Base-by-base conservation (phyloP, 2,888 invertebrate species). In the Linnaemya vulpina region DNA sequence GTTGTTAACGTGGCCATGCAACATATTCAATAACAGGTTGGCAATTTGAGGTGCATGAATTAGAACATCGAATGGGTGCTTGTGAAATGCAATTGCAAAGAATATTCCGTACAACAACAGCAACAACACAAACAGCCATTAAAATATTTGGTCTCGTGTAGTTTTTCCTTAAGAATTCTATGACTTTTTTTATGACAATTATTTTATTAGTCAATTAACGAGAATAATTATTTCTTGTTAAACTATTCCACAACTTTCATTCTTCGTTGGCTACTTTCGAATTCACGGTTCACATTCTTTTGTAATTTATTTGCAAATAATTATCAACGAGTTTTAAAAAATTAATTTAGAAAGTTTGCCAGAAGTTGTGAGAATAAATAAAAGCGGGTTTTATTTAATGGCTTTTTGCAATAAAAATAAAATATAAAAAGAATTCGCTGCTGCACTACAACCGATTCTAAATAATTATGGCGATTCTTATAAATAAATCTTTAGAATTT, bases 341-440 rank as follows among this genome's bases (percentile, higher is more conserved):
- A 65, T 25, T 65, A 13, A 46, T 53, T 30, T 40, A 75, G 49
- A 65, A 53, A 75, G 62, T 63, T 63, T 40, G 20, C 4, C 13
- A 58, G 8, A 58, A 35, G n/a, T 58, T 58, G 30, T 30, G 35
- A 9, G n/a, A 58, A 58, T n/a, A 17, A 53, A 13, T 4, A 55
- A 15, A 25, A 25, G n/a, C 30, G 7, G 55, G 15, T 15, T 58
- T 30, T 1, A 3, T 35, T 58, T 58, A 58, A 35, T 58, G 30
- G n/a, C 15, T 35, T n/a, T n/a, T 58, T 35, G 10, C n/a, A 9
- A 25, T 0, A 17, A 17, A n/a, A n/a, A n/a, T n/a, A n/a, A 17
- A 20, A 25, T 22, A 30, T 53, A 58, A 51, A 11, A 22, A 20
- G 3, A 22, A 20, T 43, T 2, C 11, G 43, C 15, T 43, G 43